Percentiles rank a stretch among this genome's conserved stretches.
phyloP scores from a whole-genome alignment of 2,888 invertebrate species.

The Metopia argyrocephala region DNA sequence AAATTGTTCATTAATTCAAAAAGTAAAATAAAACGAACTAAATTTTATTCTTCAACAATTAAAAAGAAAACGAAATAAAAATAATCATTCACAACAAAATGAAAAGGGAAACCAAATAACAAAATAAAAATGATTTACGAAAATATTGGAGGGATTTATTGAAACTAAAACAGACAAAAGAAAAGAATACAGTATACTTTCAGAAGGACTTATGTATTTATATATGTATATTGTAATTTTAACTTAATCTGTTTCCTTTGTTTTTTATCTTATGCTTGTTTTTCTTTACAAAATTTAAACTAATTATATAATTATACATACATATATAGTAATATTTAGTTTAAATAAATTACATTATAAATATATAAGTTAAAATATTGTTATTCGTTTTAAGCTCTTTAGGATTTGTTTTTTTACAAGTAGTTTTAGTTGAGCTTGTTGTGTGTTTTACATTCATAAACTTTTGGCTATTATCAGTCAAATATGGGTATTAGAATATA shows the following conservation, averaged over 20 bases:
- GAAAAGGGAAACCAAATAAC: constrained; percentile 22
- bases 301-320: constrained; percentile 20
- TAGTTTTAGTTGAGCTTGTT: constrained; percentile 39
- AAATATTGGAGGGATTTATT: constrained; percentile 24
- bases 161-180: constrained; percentile 10
- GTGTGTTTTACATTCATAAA: background rate
- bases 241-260: background rate
- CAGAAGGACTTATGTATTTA: constrained; percentile 14
- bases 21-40: background rate
- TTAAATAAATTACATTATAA: constrained; percentile 53
- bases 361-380: constrained; percentile 31
- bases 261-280: constrained; percentile 34
- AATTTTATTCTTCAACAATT: background rate
- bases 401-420: constrained; percentile 6
- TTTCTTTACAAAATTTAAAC: constrained; percentile 53
- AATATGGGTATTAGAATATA: constrained; percentile 64
- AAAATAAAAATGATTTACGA: constrained; percentile 22
- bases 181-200: constrained; percentile 38
- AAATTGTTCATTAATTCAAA: background rate
- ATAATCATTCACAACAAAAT: background rate
- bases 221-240: constrained; percentile 3
- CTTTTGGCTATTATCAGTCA: constrained; percentile 57
- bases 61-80: constrained; percentile 3
- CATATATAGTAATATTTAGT: constrained; percentile 17
- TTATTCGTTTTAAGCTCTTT: constrained; percentile 49